Evolutionary conservation across 2,888 invertebrate genomes (phyloP).

Genomic region (Diplolepis rosae): DNA sequence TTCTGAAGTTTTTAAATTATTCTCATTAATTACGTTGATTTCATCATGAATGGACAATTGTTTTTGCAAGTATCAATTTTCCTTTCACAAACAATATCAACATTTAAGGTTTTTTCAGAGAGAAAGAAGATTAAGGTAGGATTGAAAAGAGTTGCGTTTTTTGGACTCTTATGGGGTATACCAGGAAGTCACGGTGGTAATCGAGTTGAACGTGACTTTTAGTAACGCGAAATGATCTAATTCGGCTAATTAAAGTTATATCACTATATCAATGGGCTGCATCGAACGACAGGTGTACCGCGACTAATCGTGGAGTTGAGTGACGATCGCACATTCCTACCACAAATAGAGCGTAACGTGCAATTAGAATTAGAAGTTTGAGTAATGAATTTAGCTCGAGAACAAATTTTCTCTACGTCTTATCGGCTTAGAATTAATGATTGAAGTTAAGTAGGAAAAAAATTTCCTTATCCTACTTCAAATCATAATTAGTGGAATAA

Average conservation of each 20-base stretch:
- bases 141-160: not conserved
- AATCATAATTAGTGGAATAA: not conserved
- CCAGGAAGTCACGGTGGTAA: slow-evolving; percentile 24
- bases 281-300: slow-evolving; percentile 12
- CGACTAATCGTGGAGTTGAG: slow-evolving; percentile 31
- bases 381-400: not conserved
- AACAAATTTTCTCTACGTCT: not conserved
- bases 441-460: not conserved
- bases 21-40: too few species aligned
- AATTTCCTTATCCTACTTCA: not conserved
- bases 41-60: not conserved
- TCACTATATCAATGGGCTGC: slow-evolving; percentile 33
- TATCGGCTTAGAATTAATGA: not conserved
- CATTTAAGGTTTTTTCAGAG: not conserved
- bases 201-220: slow-evolving; percentile 21
- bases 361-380: slow-evolving; percentile 16
- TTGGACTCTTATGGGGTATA: not conserved
- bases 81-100: not conserved
- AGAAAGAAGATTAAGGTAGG: not conserved
- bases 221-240: slow-evolving; percentile 21
- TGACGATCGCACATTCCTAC: slow-evolving; percentile 37
- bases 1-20: too few species aligned
- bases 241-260: slow-evolving; percentile 39
- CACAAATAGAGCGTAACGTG: slow-evolving; percentile 36
- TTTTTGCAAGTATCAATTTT: too few species aligned